Evolutionary conservation across 2,888 invertebrate species (phyloP).

Genomic region (Sphaeridia pumilis): DNA sequence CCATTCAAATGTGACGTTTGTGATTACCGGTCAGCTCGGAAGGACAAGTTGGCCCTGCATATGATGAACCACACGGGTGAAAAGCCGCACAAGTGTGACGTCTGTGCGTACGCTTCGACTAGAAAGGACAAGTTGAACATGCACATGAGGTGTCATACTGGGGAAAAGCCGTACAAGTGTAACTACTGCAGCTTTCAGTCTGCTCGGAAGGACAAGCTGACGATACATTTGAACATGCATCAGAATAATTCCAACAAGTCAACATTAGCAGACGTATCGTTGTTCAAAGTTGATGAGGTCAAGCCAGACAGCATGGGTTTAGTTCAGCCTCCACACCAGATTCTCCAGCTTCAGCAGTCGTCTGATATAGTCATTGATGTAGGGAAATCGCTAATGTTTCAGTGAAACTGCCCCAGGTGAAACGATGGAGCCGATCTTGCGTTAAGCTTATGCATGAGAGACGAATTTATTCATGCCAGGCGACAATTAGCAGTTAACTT

Average conservation of each 20-base stretch:
- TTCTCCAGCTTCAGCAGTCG: no score
- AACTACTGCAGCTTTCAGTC: neutral
- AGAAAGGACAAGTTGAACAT: conserved; percentile 1
- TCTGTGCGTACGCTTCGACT: conserved; percentile 15
- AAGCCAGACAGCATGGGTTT: neutral
- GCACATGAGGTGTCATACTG: conserved; percentile 2
- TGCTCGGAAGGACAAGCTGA: neutral
- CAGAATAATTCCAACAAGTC: no score
- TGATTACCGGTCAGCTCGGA: neutral
- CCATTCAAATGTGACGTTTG: conserved; percentile 1
- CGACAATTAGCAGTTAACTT: no score
- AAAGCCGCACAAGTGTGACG: conserved; percentile 21
- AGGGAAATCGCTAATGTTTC: neutral
- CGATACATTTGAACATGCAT: neutral
- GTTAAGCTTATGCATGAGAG: no score
- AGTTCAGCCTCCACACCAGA: neutral
- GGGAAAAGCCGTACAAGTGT: neutral
- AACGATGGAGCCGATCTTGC: no score
- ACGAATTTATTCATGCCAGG: no score
- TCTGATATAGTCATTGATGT: neutral
- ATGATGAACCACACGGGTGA: conserved; percentile 37
- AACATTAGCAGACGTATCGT: neutral
- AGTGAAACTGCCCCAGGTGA: no score
- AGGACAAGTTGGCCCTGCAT: conserved; percentile 32
- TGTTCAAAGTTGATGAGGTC: neutral